These are phyloP conservation scores for Drosophila asahinai DNA, from an alignment of 1,140 invertebrate genomes.

Conservation along the genomic window DNA sequence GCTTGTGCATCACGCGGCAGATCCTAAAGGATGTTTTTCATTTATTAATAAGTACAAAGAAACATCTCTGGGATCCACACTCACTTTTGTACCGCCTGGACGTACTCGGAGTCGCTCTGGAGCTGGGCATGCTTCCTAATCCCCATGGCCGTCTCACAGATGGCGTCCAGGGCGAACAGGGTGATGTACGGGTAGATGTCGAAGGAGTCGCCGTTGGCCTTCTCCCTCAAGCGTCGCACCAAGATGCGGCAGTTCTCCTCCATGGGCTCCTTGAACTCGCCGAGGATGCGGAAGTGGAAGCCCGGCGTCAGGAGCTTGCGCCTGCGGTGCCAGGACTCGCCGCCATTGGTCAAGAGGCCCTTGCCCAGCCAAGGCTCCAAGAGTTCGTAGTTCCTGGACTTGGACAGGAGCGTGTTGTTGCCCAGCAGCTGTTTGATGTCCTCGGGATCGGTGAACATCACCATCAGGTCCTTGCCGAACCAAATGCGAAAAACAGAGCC, in stretches of 20 bases:
- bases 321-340: constrained; percentile 92
- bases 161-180: constrained; percentile 91
- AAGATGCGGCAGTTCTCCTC: constrained; percentile 85
- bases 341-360: constrained; percentile 89
- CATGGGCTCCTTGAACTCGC: constrained; percentile 90
- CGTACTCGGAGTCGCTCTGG: constrained; percentile 87
- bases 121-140: constrained; percentile 88
- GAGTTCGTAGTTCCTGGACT: constrained; percentile 85
- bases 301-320: constrained; percentile 94
- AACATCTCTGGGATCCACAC: constrained; percentile 5
- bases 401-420: constrained; percentile 88
- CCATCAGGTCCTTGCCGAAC: constrained; percentile 79
- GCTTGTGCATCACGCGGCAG: constrained; percentile 84
- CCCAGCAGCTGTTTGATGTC: constrained; percentile 86
- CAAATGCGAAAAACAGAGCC: constrained; percentile 79
- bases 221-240: constrained; percentile 66
- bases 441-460: constrained; percentile 76
- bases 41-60: not conserved
- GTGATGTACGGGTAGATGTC: constrained; percentile 90
- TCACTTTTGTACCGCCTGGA: constrained; percentile 86
- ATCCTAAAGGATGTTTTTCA: constrained; percentile 59
- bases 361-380: constrained; percentile 89
- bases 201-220: constrained; percentile 78
- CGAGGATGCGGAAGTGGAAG: constrained; percentile 95
- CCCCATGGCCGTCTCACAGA: constrained; percentile 94